Evolutionary conservation across 2,888 invertebrate genomes (phyloP), one percentile per base, ranked within the genome.

Genomic region (Pyrrhosoma nymphula): DNA sequence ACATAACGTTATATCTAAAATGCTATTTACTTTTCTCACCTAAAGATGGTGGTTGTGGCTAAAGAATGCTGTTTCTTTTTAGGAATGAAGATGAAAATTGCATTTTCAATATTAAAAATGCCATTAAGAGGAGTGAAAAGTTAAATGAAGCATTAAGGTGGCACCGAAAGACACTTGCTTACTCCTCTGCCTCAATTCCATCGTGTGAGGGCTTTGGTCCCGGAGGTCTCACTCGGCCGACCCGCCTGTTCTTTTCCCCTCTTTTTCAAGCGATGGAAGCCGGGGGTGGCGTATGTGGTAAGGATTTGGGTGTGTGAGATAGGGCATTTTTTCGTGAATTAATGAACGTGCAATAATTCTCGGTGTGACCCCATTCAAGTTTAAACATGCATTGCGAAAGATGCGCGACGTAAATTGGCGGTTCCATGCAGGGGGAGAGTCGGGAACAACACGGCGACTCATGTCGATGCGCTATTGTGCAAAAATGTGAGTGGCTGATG

Each of bases 331-430:
- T 69, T 35, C n/a, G 10, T 55, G 55, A 89, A 89, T 35, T 89
- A 55, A 89, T 89, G 56, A 89, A 56, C 56, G 56, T 3, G 56
- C 47, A 89, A 89, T 89, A 89, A 89, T 89, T 89, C 89, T 89
- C 26, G 14, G 16, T 23, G 69, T 3, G 26, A 26, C 56, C 55
- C n/a, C n/a, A 56, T 55, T 55, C 55, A 89, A 89, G 89, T 55
- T n/a, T 89, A 89, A 56, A 56, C 56, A 14, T 35, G 18, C 82
- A 18, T 12, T 82, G 16, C 60, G 60, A 82, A 35, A 82, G 35
- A 14, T 35, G 82, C 1, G 16, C 16, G 82, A 82, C 16, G 82
- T 69, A 82, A 35, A 82, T 69, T 69, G 69, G 26, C 60, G 60
- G 60, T 60, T 10, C 3, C 16, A 35, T 8, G 82, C 1, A 1